phyloP scores from a whole-genome alignment of 2,888 invertebrate genomes.

The Subacronicta megacephala region DNA sequence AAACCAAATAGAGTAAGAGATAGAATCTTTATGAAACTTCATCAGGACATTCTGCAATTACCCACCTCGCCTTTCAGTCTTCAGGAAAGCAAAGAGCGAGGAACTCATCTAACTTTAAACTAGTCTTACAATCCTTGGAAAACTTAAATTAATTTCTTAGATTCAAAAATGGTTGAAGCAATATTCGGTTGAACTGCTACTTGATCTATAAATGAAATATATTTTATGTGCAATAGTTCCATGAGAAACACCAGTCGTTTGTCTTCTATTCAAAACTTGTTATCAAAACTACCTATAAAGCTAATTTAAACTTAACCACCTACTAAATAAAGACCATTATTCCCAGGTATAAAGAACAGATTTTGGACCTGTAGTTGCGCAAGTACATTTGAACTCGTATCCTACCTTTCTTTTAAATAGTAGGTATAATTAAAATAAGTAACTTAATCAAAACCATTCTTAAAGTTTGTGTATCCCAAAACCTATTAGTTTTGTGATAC shows the following conservation, averaged over 20 bases:
- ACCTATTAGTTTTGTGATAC: conserved; percentile 15
- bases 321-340: too few species aligned
- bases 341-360: too few species aligned
- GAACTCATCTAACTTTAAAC: conserved; percentile 56
- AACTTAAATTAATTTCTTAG: conserved; percentile 56
- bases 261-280: conserved; percentile 6
- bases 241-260: conserved; percentile 18
- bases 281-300: too few species aligned
- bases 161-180: conserved; percentile 37
- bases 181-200: conserved; percentile 9
- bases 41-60: conserved; percentile 52
- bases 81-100: conserved; percentile 39
- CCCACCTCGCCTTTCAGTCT: conserved; percentile 31
- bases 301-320: too few species aligned
- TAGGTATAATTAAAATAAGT: too few species aligned
- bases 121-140: conserved; percentile 46
- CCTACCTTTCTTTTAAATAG: too few species aligned
- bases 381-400: too few species aligned
- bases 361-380: too few species aligned
- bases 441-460: too few species aligned
- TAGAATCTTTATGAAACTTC: conserved; percentile 54
- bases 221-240: neutral
- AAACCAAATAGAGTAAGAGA: conserved; percentile 43
- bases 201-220: too few species aligned
- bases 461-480: too few species aligned